Conservation (phyloP, 2,113 vertebrate species). For the Passer montanus region DNA sequence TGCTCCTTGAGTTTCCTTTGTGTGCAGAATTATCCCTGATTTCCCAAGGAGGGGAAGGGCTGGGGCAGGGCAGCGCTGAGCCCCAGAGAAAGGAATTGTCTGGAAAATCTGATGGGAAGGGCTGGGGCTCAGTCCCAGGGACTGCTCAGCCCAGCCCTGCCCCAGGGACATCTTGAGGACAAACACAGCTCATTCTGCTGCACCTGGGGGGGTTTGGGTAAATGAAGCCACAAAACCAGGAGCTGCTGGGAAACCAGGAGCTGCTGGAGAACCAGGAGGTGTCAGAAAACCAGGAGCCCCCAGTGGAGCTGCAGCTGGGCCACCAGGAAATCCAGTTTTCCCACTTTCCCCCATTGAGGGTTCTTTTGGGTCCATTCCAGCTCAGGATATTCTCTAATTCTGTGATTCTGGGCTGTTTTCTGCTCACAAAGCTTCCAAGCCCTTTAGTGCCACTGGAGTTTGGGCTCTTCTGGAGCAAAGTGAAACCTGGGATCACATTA, state of each 20-base stretch:
- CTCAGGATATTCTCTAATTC: not conserved
- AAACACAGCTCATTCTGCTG: not conserved
- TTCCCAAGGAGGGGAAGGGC: not conserved
- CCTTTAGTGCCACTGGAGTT: accelerated
- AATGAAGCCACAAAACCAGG: not conserved
- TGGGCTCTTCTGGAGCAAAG: not conserved
- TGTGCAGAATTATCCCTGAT: not conserved
- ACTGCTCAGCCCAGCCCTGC: not conserved
- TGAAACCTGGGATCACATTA: not conserved
- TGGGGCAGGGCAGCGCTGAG: not conserved
- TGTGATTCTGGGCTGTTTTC: not conserved
- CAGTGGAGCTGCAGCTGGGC: not conserved
- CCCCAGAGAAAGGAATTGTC: not conserved
- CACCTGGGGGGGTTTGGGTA: not conserved
- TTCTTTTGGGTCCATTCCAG: not conserved
- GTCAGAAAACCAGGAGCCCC: not conserved
- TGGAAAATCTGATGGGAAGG: not conserved
- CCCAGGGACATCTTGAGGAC: not conserved
- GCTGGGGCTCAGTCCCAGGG: accelerated
- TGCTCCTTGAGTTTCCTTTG: not conserved
- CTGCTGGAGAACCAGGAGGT: not conserved
- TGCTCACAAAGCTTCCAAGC: not conserved
- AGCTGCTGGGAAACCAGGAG: not conserved
- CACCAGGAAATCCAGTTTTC: not conserved
- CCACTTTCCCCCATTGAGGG: too few relatives aligned